Percentiles rank a stretch among this genome's conserved stretches.
These are phyloP conservation scores for Oenanthe melanoleuca DNA, from an alignment of 2,113 vertebrate genomes.

Conservation along the genomic window DNA sequence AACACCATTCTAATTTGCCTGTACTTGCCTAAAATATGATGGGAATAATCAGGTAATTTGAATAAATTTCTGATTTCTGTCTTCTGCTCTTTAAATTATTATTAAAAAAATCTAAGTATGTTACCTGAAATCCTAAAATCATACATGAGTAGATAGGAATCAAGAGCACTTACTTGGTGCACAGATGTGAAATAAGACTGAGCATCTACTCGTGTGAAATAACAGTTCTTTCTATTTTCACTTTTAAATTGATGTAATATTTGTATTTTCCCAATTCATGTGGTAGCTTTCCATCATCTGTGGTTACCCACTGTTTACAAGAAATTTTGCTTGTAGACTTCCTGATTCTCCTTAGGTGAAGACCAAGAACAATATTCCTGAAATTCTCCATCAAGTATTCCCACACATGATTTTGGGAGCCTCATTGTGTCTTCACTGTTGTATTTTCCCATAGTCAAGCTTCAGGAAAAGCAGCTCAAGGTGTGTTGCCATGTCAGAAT, in stretches of 20 bases:
- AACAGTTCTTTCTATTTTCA: not conserved
- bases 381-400: not conserved
- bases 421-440: fast-evolving
- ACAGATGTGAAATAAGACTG: not conserved
- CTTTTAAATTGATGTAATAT: not conserved
- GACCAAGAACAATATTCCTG: not conserved
- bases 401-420: not conserved
- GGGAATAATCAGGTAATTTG: not conserved
- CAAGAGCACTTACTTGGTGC: not conserved
- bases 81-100: not conserved
- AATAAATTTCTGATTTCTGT: not conserved
- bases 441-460: not conserved
- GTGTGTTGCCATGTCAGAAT: not conserved
- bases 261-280: not conserved
- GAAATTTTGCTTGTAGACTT: not conserved
- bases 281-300: not conserved
- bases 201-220: not conserved
- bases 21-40: not conserved
- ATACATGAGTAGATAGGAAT: not conserved
- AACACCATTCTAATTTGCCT: not conserved
- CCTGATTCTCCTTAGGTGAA: not conserved
- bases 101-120: not conserved
- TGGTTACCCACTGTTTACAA: not conserved
- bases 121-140: not conserved
- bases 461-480: not conserved